Evolutionary conservation across 92 coral and sea anemone genomes (phyloP), one percentile per base, ranked within the genome.

Genomic region (Actinostola sp.): DNA sequence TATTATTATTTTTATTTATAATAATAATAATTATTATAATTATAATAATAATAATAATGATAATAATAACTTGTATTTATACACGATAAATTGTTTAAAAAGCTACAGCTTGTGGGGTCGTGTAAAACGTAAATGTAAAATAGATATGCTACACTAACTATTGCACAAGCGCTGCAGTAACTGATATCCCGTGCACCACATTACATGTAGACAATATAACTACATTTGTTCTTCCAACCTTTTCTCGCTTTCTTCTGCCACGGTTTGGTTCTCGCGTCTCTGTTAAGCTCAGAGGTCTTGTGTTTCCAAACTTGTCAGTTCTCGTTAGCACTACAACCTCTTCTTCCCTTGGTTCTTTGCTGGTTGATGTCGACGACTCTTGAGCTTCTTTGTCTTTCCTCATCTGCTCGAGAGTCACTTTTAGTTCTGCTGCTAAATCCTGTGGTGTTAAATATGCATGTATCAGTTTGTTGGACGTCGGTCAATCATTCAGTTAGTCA

Each of bases 251-350:
- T 33, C 91, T 72, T 57, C 91, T 67, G 64, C 91, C 86, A 16
- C 92, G 86, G 52, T 63, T 70, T 31, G 87, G 82, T 49, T 91
- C 95, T 20, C 51, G 79, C 0, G 55, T 61, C 21, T 75, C 74
- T 21, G 77, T 66, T 49, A 77, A 67, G 73, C 83, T 85, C 13
- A 94, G 86, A n/a, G 97, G 98, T 31, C 96, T 75, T 14, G 90
- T 89, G 43, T 94, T 94, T 3, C 98, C 98, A 54, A 82, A 78
- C 28, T 86, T 89, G 61, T 94, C 98, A 4, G 97, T 88, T 51
- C 95, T 80, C 35, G 98, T 94, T 38, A 94, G 71, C 31, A 93
- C 63, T 14, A 92, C 92, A 21, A 80, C 89, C 48, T 91, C 85
- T 63, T 88, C 85, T 13, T 86, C 77, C 32, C 74, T 70, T 36